Evolutionary conservation across 2,113 vertebrate species (phyloP).

Genomic region (Anser brachyrhynchus): DNA sequence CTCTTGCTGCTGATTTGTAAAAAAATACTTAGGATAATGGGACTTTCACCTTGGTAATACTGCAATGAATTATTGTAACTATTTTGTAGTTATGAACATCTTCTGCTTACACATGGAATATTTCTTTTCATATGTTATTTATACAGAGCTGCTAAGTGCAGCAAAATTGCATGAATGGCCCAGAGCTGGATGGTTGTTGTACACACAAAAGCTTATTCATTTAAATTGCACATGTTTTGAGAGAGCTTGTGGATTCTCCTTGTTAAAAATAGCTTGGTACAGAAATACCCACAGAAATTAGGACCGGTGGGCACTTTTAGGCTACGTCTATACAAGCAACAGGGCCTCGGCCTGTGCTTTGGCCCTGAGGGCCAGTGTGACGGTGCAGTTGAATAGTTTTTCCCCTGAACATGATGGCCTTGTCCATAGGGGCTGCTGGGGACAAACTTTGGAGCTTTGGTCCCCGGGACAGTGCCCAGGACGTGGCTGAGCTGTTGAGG

Average conservation of each 20-base stretch:
- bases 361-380: neutral
- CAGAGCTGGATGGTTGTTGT: conserved; percentile 21
- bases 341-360: neutral
- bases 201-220: conserved; percentile 36
- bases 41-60: neutral
- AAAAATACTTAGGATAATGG: neutral
- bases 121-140: neutral
- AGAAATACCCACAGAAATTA: conserved; percentile 8
- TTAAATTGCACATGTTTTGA: conserved; percentile 23
- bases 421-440: neutral
- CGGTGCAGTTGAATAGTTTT: neutral
- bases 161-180: conserved; percentile 24
- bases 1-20: neutral
- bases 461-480: neutral
- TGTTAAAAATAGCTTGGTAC: conserved; percentile 26
- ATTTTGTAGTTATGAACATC: neutral
- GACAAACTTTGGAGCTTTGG: neutral
- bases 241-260: conserved; percentile 27
- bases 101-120: neutral
- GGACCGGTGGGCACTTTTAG: neutral
- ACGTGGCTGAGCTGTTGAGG: neutral
- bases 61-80: neutral
- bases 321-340: neutral
- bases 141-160: neutral
- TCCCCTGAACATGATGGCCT: neutral